Evolutionary conservation across 2,113 vertebrate species (phyloP).

Genomic region (Sclerurus mexicanus): DNA sequence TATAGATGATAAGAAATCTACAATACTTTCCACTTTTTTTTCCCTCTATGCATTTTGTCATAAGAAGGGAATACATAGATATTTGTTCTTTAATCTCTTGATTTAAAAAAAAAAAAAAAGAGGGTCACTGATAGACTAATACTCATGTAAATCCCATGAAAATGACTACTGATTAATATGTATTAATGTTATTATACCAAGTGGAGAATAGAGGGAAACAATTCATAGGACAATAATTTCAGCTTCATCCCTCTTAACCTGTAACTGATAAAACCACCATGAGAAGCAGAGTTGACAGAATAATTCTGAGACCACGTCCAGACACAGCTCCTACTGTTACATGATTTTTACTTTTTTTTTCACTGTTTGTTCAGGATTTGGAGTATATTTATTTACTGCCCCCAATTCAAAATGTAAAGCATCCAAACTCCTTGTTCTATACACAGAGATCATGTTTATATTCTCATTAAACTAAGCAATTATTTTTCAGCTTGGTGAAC

Average conservation of each 20-base stretch:
- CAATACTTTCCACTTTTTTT: background rate
- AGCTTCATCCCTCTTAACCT: background rate
- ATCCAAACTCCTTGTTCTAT: background rate
- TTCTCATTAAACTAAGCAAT: background rate
- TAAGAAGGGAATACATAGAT: background rate
- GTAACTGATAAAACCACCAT: background rate
- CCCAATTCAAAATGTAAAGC: background rate
- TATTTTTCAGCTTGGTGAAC: background rate
- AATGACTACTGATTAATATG: background rate
- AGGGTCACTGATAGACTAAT: background rate
- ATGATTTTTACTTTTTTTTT: background rate
- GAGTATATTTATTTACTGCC: background rate
- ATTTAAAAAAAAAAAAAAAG: background rate
- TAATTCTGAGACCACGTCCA: background rate
- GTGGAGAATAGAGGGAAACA: background rate
- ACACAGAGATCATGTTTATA: background rate
- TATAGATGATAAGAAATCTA: background rate
- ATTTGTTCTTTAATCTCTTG: background rate
- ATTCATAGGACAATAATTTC: background rate
- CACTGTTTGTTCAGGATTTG: background rate
- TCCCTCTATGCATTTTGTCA: background rate
- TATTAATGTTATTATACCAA: background rate
- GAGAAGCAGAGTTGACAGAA: background rate
- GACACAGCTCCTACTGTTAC: background rate
- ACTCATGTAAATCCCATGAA: background rate